Conservation (phyloP, 2,113 vertebrate genomes). For the Eonycteris spelaea region DNA sequence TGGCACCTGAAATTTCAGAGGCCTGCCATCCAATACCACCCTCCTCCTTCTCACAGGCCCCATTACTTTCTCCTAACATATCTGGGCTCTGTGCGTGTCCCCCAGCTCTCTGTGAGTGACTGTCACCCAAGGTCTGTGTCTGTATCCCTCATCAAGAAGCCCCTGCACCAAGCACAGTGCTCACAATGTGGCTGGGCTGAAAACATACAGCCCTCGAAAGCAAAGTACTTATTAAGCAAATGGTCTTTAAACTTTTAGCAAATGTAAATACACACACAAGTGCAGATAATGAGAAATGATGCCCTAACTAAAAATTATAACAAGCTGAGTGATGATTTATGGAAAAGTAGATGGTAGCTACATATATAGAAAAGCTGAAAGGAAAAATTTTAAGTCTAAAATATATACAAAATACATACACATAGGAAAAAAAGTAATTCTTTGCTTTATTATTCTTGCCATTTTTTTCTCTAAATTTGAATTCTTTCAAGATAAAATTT, state of each 20-base stretch:
- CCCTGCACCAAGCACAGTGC: not conserved
- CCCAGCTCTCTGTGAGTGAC: not conserved
- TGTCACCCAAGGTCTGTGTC: not conserved
- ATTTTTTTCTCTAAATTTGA: not conserved
- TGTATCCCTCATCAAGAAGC: not conserved
- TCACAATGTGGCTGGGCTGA: accelerated
- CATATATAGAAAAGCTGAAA: not conserved
- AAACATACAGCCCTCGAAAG: not conserved
- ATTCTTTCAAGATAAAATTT: not conserved
- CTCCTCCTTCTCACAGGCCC: not conserved
- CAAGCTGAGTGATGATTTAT: not conserved
- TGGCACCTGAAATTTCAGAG: not conserved
- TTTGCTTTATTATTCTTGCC: not conserved
- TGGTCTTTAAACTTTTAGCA: not conserved
- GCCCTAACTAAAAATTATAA: not conserved
- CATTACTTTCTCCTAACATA: not conserved
- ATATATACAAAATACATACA: not conserved
- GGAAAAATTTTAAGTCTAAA: not conserved
- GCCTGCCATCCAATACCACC: not conserved
- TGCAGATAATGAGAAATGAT: not conserved
- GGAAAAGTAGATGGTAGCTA: not conserved
- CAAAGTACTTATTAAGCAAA: not conserved
- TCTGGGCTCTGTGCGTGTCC: not conserved
- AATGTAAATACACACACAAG: not conserved
- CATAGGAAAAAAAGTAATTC: not conserved